Evolutionary conservation across 2,888 invertebrate species (phyloP).

Genomic region (Orthosia incerta): DNA sequence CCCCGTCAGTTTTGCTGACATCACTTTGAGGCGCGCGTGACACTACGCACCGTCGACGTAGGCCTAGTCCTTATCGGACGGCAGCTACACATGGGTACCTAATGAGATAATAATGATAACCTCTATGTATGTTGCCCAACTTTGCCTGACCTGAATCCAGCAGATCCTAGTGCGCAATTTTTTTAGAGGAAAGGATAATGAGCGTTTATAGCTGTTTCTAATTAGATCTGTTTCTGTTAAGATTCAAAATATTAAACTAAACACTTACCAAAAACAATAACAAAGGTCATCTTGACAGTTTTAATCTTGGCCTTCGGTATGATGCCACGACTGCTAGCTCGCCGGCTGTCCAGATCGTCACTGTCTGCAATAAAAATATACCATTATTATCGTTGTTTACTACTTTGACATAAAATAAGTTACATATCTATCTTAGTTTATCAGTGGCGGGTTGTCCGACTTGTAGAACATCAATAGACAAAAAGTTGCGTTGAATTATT

Average conservation of each 20-base stretch:
- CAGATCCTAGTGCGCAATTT: too few species aligned
- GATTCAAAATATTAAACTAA: background rate
- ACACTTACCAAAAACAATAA: constrained; percentile 97
- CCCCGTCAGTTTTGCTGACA: too few species aligned
- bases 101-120: too few species aligned
- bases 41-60: too few species aligned
- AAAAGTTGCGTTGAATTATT: background rate
- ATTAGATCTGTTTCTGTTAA: too few species aligned
- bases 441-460: background rate
- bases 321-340: constrained; percentile 97
- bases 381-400: background rate
- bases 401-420: background rate
- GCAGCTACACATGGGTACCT: too few species aligned
- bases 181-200: too few species aligned
- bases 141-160: too few species aligned
- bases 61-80: too few species aligned
- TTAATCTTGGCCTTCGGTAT: constrained; percentile 99
- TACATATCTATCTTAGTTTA: background rate
- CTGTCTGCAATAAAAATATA: constrained; percentile 77
- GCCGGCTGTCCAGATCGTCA: constrained; percentile 90
- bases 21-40: too few species aligned
- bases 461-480: background rate
- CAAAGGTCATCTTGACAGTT: constrained; percentile 99
- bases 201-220: too few species aligned
- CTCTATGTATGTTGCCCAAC: too few species aligned